phyloP scores from a whole-genome alignment of 2,113 vertebrate species.

The Sitta europaea region DNA sequence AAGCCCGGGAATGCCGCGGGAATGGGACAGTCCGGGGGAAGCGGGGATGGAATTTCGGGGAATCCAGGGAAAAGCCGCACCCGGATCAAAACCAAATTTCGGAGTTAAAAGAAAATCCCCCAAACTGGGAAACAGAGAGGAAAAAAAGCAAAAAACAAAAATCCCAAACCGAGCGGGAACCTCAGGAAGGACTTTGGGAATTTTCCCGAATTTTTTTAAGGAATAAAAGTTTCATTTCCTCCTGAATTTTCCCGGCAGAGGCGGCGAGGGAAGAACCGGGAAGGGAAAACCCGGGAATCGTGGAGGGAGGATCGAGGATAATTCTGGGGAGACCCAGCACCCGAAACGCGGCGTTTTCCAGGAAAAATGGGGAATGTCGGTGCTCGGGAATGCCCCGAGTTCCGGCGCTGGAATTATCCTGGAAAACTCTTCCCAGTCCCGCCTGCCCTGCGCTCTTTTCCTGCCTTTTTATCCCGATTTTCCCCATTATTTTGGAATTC shows the following conservation, averaged over 20 bases:
- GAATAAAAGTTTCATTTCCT: background rate
- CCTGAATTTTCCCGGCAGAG: background rate
- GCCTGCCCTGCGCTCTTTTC: background rate
- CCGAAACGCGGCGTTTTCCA: background rate
- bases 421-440: background rate
- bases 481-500: background rate
- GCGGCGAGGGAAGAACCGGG: rapidly evolving
- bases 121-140: rapidly evolving
- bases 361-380: background rate
- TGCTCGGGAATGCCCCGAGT: background rate
- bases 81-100: background rate
- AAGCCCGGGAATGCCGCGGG: background rate
- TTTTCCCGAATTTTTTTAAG: rapidly evolving
- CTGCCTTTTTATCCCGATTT: background rate
- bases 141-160: no score
- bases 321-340: rapidly evolving
- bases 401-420: background rate
- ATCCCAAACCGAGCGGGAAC: rapidly evolving
- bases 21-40: background rate
- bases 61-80: background rate
- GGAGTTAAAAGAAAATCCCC: rapidly evolving
- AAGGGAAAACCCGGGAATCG: background rate
- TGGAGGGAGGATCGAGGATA: no score
- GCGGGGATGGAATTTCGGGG: background rate
- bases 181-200: background rate